Conservation (phyloP, 2,113 vertebrate genomes). For the Pampusana beccarii region DNA sequence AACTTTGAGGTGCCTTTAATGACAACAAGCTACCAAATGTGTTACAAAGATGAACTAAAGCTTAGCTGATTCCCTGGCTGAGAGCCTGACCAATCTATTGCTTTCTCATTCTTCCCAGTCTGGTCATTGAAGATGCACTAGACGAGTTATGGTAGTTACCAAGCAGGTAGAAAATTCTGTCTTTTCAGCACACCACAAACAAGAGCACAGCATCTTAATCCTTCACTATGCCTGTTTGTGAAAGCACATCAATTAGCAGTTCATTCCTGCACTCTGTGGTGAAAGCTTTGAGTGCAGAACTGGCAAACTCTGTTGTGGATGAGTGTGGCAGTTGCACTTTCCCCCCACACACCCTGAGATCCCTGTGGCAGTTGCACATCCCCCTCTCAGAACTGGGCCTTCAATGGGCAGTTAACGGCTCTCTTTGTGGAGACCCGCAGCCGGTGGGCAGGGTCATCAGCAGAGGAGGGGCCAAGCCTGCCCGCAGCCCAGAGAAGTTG, state of each 20-base stretch:
- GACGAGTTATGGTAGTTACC: neutral
- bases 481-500: too few relatives aligned
- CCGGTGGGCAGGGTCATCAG: too few relatives aligned
- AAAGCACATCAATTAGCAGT: neutral
- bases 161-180: neutral
- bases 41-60: neutral
- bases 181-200: neutral
- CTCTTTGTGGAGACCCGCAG: too few relatives aligned
- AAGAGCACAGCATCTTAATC: neutral
- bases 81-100: neutral
- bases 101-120: neutral
- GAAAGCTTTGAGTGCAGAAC: neutral
- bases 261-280: neutral
- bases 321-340: too few relatives aligned
- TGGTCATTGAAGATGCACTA: neutral
- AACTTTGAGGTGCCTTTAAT: neutral
- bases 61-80: neutral
- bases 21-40: neutral
- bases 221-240: neutral
- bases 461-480: too few relatives aligned
- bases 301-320: neutral
- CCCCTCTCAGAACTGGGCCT: too few relatives aligned
- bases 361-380: too few relatives aligned
- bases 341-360: too few relatives aligned
- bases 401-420: too few relatives aligned